Conservation (phyloP, 2,113 vertebrate species). For the Corvus moneduloides region DNA sequence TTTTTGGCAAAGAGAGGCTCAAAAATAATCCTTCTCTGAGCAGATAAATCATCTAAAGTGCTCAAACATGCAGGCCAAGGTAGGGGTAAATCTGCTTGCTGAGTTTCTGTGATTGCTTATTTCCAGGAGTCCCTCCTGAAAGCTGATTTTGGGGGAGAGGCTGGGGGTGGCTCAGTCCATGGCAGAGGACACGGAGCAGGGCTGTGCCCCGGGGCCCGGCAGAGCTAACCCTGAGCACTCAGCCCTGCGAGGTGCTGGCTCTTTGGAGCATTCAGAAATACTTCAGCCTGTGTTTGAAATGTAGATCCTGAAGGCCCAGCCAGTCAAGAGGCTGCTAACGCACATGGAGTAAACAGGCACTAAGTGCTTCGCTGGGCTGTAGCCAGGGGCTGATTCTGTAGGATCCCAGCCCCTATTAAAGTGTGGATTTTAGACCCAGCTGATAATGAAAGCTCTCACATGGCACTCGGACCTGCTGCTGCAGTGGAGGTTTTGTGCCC, state of each 20-base stretch:
- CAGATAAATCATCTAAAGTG: slow-evolving; percentile 38
- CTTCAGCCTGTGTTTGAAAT: fast-evolving
- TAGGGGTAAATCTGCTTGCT: neutral
- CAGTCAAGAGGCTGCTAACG: neutral
- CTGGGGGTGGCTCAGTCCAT: fast-evolving
- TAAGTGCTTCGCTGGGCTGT: neutral
- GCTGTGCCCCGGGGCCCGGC: neutral
- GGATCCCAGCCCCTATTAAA: fast-evolving
- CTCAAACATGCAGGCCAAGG: neutral
- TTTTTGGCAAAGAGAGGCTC: slow-evolving; percentile 32
- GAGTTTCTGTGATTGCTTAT: neutral
- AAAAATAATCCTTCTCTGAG: slow-evolving; percentile 59
- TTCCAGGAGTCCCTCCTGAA: neutral
- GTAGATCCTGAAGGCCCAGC: neutral
- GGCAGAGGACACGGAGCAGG: neutral
- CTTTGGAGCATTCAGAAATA: fast-evolving
- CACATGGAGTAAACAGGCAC: fast-evolving
- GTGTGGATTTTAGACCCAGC: neutral
- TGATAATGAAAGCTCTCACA: fast-evolving
- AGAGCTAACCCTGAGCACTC: neutral
- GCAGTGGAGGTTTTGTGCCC: fast-evolving
- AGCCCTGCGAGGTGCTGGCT: fast-evolving
- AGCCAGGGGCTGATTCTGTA: neutral
- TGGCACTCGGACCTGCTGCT: neutral
- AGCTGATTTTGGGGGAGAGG: neutral